Base-by-base conservation (phyloP, 2,888 invertebrate species). In the Chloromyia formosa region DNA sequence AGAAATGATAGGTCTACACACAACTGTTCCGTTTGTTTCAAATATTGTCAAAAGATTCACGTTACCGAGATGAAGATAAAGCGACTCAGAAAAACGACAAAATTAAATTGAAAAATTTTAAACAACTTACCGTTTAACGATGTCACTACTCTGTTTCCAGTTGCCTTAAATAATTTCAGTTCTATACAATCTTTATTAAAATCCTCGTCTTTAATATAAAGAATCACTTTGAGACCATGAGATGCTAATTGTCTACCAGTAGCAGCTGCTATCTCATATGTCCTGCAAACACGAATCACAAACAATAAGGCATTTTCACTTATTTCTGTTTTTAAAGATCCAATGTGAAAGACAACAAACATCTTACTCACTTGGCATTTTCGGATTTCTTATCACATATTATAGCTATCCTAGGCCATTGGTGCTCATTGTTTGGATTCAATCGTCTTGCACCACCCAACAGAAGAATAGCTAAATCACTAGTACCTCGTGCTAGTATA, bases 351-450 rank as follows among this genome's bases (percentile, higher is more conserved):
- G n/a, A 68, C 27, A 7, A 35, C 7, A 35, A 35, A n/a, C n/a
- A n/a, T n/a, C n/a, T n/a, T 22, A 69, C 58, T 76, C 77, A 80
- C 81, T 81, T 81, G 77, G 79, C 82, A 81, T 88, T 87, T 84
- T 93, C 91, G 40, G 92, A 88, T 66, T 90, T 66, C 56, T 71
- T 91, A 79, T 90, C 91, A 80, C 90, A 90, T 75, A 95, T 87
- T 77, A 93, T 90, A 74, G 92, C 92, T 66, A 94, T 93, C 62
- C 89, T 89, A 73, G 96, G 96, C 88, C 91, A 89, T 86, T 96
- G 96, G 86, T 96, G 96, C 77, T 91, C 91, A 85, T 96, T 96
- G 80, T 92, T 90, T 61, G 95, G 92, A 82, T 93, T 94, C 74
- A 96, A 87, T 73, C 95, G 88, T 80, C 94, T 92, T 49, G 91